Base-by-base conservation (phyloP, 2,888 invertebrate species). In the Oxystoma pomonae region DNA sequence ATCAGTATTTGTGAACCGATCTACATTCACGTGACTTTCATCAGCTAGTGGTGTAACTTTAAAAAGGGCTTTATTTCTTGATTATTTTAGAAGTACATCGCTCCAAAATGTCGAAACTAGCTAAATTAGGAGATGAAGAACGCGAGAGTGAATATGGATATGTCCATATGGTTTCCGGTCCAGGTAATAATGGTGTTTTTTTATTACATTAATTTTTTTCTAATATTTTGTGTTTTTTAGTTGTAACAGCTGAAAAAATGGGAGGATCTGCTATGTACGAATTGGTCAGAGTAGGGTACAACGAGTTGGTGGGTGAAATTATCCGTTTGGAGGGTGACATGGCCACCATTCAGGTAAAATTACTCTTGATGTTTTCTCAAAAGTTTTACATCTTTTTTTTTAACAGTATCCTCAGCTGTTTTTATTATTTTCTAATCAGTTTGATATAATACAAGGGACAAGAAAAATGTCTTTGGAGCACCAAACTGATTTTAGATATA, bases 211-310 rank as follows among this genome's bases (percentile, higher is more conserved):
- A 57, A 21, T 52, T 56, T 22, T 56, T 60, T 55, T 35, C 56
- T 16, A 51, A 19, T 51, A 35, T 12, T n/a, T n/a, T n/a, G n/a
- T 1, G 52, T 56, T 57, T 77, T 80, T 64, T 78, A 98, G 99
- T 99, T 82, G 99, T 99, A 58, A 98, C 97, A 66, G 99, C 99
- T 70, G 96, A 99, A 81, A 92, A 92, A 80, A 99, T 99, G 99
- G 90, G 97, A 65, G 99, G 99, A 67, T 94, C 98, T 21, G 98
- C 98, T 87, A 99, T 99, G 98, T 99, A 98, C 90, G 99, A 99
- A 84, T 82, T 99, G 84, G 99, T 99, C 69, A 90, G 99, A 73
- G 99, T 99, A 53, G 99, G 99, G 1, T 98, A 99, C 83, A 88
- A 90, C 73, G 98, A 99, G 82, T 85, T 99, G 76, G 99, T 99